These are phyloP conservation scores for Mimachlamys varia DNA, from an alignment of 2,888 invertebrate species.

Conservation along the genomic window DNA sequence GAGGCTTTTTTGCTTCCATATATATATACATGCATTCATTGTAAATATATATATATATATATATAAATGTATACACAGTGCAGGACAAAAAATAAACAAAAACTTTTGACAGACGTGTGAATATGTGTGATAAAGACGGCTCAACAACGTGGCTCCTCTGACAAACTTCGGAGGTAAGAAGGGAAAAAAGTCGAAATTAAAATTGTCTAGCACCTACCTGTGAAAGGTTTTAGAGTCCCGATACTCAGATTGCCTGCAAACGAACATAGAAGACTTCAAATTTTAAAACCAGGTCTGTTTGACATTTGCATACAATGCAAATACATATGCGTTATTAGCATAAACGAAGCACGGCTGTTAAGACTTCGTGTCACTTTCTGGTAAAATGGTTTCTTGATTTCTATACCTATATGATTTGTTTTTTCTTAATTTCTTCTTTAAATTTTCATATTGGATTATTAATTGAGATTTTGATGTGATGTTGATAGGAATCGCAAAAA, in stretches of 20 bases:
- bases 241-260: conserved; percentile 8
- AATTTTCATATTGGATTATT: neutral
- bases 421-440: neutral
- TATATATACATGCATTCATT: conserved; percentile 1
- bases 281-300: conserved; percentile 14
- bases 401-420: neutral
- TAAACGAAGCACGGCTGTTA: neutral
- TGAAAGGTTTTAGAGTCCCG: neutral
- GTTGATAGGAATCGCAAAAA: too few species aligned
- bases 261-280: conserved; percentile 16
- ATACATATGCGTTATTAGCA: neutral
- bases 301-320: conserved; percentile 21
- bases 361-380: neutral
- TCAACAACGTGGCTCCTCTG: neutral
- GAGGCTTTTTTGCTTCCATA: neutral
- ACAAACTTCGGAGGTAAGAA: neutral
- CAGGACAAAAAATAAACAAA: conserved; percentile 3
- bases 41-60: conserved; percentile 1
- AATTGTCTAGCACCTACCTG: conserved; percentile 6
- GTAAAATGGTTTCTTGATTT: neutral
- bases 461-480: too few species aligned
- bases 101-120: neutral
- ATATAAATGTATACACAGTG: conserved; percentile 5
- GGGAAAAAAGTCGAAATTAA: conserved; percentile 25
- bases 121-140: neutral